phyloP scores from a whole-genome alignment of 2,888 invertebrate species.

The Megamerina dolium region DNA sequence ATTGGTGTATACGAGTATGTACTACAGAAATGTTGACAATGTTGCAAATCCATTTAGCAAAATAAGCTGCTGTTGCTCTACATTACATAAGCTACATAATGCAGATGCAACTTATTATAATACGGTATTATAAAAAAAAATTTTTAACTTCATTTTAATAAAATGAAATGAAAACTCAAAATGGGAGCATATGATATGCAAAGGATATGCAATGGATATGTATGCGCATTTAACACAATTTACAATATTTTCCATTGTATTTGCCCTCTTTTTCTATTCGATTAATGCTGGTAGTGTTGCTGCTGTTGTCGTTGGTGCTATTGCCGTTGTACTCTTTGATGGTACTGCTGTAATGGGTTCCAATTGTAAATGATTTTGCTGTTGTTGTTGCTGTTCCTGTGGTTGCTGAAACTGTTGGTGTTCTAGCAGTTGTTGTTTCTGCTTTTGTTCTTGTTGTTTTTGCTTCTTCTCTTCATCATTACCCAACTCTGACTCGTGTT shows the following conservation, averaged over 20 bases:
- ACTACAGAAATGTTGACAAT: too few species aligned
- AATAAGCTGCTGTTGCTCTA: too few species aligned
- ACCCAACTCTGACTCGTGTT: neutral
- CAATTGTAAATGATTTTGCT: slow-evolving; percentile 6
- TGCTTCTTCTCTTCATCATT: too few species aligned
- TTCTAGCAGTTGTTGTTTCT: slow-evolving; percentile 13
- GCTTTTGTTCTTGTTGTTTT: too few species aligned
- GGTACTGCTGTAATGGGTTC: neutral
- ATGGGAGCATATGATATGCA: slow-evolving; percentile 4
- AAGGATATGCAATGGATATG: slow-evolving; percentile 1
- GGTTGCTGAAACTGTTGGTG: slow-evolving; percentile 5
- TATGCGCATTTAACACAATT: neutral
- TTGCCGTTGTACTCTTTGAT: neutral
- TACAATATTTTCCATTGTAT: neutral
- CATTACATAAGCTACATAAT: too few species aligned
- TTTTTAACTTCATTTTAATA: too few species aligned
- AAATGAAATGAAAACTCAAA: too few species aligned
- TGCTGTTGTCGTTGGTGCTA: neutral
- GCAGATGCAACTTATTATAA: too few species aligned
- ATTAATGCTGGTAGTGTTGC: slow-evolving; percentile 4
- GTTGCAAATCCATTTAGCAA: too few species aligned
- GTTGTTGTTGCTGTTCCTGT: slow-evolving; percentile 7
- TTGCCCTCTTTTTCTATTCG: neutral
- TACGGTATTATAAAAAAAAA: too few species aligned
- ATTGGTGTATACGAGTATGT: too few species aligned